Base-by-base conservation (phyloP, 1,140 invertebrate species). In the Pygmarrhopalites habei region DNA sequence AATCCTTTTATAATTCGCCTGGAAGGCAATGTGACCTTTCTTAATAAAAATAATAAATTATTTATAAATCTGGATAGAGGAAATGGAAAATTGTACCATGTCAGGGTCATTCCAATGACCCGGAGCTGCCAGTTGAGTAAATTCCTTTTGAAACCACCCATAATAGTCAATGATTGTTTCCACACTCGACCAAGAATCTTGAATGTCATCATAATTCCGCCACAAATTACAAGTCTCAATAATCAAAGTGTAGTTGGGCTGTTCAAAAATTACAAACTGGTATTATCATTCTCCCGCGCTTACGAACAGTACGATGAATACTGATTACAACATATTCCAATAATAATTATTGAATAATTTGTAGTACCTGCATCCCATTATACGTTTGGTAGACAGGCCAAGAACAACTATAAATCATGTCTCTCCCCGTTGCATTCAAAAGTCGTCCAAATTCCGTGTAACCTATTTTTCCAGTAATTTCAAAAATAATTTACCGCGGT, bases 341-440 rank as follows among this genome's bases (percentile, higher is more conserved):
- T 39, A 10, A 39, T 39, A 10, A 10, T 39, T 39, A 39, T 7
- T 39, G 17, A 59, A 17, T 17, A 39, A 39, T 10, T 10, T 10
- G 35, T 19, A 14, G 77, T 74, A 89, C 87, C 79, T 84, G 79
- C 73, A 88, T 84, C 19, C 87, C 86, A 61, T 86, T 85, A 73
- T 90, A 89, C 68, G 90, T 90, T 79, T 94, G 89, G 76, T 95
- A 95, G 44, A 91, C 90, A 2, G 95, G 95, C 95, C 95, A 98
- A 76, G 90, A 93, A 78, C 95, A 98, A 0, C 92, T 94, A 76
- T 95, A 98, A 21, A 96, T 80, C 85, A 98, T 98, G 19, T 85
- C 82, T 49, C 87, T 80, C 17, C 92, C 91, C 25, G 95, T 97
- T 69, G 81, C 81, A 80, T 87, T 98, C 41, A 98, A 78, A 66